Conservation (phyloP, 2,888 invertebrate genomes). For the Cheilosia grossa region DNA sequence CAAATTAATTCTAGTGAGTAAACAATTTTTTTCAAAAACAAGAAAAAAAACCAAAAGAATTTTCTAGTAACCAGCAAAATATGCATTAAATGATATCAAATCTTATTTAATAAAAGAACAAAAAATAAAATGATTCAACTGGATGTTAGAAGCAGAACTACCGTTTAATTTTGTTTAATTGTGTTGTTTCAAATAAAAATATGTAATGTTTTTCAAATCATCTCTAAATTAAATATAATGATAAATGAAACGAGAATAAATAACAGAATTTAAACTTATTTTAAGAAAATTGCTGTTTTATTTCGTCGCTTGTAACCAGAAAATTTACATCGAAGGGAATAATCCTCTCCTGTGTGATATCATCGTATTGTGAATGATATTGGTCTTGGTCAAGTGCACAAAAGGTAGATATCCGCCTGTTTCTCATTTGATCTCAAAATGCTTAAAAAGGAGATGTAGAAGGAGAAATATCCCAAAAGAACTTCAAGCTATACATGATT, state of each 20-base stretch:
- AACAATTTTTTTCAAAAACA: slow-evolving; percentile 63
- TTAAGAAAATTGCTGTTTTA: slow-evolving; percentile 33
- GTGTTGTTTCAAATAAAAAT: slow-evolving; percentile 22
- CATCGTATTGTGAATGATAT: no score
- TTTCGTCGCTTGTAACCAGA: background rate
- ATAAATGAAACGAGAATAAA: slow-evolving; percentile 61
- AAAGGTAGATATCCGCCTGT: no score
- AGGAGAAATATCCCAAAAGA: no score
- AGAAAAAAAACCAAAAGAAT: slow-evolving; percentile 24
- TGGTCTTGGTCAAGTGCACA: no score
- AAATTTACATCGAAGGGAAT: no score
- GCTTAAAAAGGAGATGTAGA: no score
- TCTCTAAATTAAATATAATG: slow-evolving; percentile 55
- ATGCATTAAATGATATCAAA: slow-evolving; percentile 60
- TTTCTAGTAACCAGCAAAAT: slow-evolving; percentile 56
- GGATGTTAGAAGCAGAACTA: slow-evolving; percentile 6
- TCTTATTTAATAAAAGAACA: slow-evolving; percentile 39
- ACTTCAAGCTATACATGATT: no score
- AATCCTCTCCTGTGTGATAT: no score
- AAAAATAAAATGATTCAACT: slow-evolving; percentile 22
- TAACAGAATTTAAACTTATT: slow-evolving; percentile 69
- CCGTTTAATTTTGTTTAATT: slow-evolving; percentile 23
- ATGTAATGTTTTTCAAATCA: slow-evolving; percentile 46
- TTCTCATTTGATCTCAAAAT: no score
- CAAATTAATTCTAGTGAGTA: slow-evolving; percentile 49